phyloP scores from a whole-genome alignment of 2,113 vertebrate genomes.

The Nycticebus coucang region DNA sequence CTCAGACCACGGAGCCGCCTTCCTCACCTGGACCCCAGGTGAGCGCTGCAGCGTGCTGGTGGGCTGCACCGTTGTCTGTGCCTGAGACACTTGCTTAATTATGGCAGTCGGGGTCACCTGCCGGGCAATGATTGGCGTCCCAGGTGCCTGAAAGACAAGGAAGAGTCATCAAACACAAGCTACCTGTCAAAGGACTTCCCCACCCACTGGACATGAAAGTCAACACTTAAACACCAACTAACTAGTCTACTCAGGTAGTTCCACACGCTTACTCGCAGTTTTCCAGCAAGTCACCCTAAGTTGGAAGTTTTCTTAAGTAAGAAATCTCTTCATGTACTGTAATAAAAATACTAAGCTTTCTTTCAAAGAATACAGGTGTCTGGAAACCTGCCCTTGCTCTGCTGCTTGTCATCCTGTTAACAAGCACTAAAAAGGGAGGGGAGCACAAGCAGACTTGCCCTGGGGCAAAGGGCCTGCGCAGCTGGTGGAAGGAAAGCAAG shows the following conservation, averaged over 20 bases:
- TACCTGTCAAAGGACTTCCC: fast-evolving
- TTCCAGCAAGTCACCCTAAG: background rate
- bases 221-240: fast-evolving
- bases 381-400: background rate
- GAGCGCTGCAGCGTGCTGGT: conserved; percentile 92
- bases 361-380: fast-evolving
- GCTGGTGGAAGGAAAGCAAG: background rate
- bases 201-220: fast-evolving
- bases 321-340: background rate
- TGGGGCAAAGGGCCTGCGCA: fast-evolving
- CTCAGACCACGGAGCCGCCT: fast-evolving
- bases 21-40: conserved; percentile 92
- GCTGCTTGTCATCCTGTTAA: background rate
- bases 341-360: background rate
- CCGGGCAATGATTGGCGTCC: conserved; percentile 89
- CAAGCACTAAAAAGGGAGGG: background rate
- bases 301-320: background rate
- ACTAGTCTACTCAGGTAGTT: fast-evolving
- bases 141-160: conserved; percentile 87
- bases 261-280: background rate
- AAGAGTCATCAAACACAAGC: background rate
- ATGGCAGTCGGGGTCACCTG: conserved; percentile 94
- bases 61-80: conserved; percentile 90
- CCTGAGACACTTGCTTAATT: conserved; percentile 93
- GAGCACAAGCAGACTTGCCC: background rate